Conservation (phyloP, 2,113 vertebrate genomes). For the Stomatorhinus ivindoensis region DNA sequence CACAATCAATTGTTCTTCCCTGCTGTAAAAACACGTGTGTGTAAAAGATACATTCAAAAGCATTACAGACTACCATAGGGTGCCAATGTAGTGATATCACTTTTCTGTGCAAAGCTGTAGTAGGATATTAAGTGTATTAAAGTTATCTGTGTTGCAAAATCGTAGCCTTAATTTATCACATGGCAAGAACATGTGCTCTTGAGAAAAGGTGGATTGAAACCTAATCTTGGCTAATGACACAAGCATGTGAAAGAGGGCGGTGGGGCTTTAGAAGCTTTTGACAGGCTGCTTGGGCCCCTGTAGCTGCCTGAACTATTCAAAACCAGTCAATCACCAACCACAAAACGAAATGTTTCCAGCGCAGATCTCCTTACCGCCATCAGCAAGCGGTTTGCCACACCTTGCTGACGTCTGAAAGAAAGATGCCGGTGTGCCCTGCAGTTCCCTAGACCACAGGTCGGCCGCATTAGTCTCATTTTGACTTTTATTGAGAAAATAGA, state of each 20-base stretch:
- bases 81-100: constrained; percentile 22
- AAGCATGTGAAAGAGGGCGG: not conserved
- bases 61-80: not conserved
- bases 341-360: not conserved
- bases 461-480: not conserved
- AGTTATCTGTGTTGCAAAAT: constrained; percentile 41
- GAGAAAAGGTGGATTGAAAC: constrained; percentile 7
- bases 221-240: not conserved
- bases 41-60: constrained; percentile 28
- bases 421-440: not conserved
- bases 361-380: not conserved
- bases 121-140: not conserved
- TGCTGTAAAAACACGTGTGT: not conserved
- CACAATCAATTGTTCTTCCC: constrained; percentile 22
- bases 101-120: constrained; percentile 25
- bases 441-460: not conserved
- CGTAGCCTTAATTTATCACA: constrained; percentile 38
- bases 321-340: not conserved
- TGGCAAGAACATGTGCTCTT: constrained; percentile 12
- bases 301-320: constrained; percentile 12
- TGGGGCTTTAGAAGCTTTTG: not conserved
- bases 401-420: not conserved
- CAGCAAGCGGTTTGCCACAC: not conserved
- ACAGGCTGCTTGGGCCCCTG: not conserved
- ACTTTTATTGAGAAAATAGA: constrained; percentile 9